phyloP scores from a whole-genome alignment of 1,140 invertebrate species.

The Geopemphigus sp. region DNA sequence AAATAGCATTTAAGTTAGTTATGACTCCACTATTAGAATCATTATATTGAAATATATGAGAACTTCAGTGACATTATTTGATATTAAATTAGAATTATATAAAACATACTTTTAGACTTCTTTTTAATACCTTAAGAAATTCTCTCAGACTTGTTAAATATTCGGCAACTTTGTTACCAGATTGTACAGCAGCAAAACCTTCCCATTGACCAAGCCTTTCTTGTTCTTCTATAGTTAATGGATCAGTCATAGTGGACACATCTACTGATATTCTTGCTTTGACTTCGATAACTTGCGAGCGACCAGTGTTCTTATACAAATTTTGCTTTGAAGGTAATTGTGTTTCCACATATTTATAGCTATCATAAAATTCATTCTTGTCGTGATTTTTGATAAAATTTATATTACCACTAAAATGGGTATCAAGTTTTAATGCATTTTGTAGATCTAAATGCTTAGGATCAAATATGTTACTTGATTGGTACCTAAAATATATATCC shows the following conservation, averaged over 20 bases:
- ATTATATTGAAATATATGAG: not conserved
- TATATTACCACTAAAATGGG: conserved; percentile 21
- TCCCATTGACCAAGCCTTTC: conserved; percentile 52
- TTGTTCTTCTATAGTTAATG: conserved; percentile 53
- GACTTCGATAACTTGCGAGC: conserved; percentile 12
- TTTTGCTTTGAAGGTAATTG: conserved; percentile 26
- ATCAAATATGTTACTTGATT: conserved; percentile 38
- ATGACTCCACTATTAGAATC: too few relatives aligned
- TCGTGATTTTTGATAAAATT: conserved; percentile 26
- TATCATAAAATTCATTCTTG: conserved; percentile 32
- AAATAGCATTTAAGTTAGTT: too few relatives aligned
- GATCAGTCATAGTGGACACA: conserved; percentile 61
- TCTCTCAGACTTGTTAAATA: conserved; percentile 54
- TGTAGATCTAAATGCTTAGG: conserved; percentile 30
- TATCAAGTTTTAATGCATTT: conserved; percentile 22
- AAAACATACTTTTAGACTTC: not conserved
- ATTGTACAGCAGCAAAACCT: conserved; percentile 51
- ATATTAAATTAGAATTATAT: not conserved
- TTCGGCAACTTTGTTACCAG: conserved; percentile 54
- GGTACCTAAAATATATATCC: conserved; percentile 14
- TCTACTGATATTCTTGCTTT: conserved; percentile 57
- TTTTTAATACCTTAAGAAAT: conserved; percentile 53
- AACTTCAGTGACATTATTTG: not conserved
- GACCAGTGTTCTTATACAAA: conserved; percentile 26
- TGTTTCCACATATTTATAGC: conserved; percentile 8